A percentile compares a stretch with the other conserved stretches of the same genome.
Evolutionary conservation across 2,888 invertebrate genomes (phyloP).

Genomic region (Andricus quercusramuli): DNA sequence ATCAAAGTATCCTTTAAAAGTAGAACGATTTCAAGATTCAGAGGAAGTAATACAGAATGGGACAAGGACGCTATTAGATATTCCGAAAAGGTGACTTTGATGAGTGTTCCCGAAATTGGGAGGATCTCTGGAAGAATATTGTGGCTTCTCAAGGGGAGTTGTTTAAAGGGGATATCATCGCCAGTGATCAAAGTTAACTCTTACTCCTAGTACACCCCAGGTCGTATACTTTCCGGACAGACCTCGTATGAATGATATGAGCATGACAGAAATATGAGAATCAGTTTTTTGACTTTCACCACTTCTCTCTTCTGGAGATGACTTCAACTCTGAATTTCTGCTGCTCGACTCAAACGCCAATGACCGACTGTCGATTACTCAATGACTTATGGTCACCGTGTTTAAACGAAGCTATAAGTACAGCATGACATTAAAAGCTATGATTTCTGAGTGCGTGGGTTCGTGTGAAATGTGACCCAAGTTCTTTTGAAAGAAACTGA

Average conservation of each 20-base stretch:
- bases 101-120: too few relatives aligned
- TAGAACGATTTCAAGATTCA: too few relatives aligned
- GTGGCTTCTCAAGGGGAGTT: too few relatives aligned
- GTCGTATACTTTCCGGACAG: too few relatives aligned
- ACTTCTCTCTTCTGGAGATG: not conserved
- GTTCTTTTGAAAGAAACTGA: constrained; percentile 38
- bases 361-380: constrained; percentile 63
- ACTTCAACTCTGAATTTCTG: not conserved
- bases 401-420: constrained; percentile 54
- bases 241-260: not conserved
- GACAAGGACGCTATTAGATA: too few relatives aligned
- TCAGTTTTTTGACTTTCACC: constrained; percentile 4
- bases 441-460: constrained; percentile 58
- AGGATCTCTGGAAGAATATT: too few relatives aligned
- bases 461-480: constrained; percentile 47
- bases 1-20: too few relatives aligned
- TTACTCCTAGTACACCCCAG: too few relatives aligned
- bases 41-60: too few relatives aligned
- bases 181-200: too few relatives aligned
- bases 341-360: constrained; percentile 51
- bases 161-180: too few relatives aligned
- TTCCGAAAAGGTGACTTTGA: too few relatives aligned
- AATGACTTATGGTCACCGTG: constrained; percentile 59
- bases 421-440: constrained; percentile 57
- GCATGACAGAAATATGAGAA: not conserved